Percentiles rank a stretch among this genome's conserved stretches.
Evolutionary conservation across 2,797 vertebrate species (phyloP).

Genomic region (Chrysocyon brachyurus): DNA sequence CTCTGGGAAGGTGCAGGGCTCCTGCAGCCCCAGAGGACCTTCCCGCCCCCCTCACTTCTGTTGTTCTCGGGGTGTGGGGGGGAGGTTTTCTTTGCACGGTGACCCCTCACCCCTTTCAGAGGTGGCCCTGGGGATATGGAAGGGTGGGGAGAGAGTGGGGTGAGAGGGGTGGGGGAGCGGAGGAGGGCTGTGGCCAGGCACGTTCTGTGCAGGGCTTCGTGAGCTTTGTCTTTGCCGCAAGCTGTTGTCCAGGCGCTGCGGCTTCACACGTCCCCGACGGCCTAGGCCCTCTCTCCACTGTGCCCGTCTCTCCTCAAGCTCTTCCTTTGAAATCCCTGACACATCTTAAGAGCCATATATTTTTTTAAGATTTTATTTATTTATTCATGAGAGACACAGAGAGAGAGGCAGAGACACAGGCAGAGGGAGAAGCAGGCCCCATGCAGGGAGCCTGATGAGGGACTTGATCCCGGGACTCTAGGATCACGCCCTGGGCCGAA

Average conservation of each 20-base stretch:
- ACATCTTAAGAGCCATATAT: background rate
- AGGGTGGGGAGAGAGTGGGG: background rate
- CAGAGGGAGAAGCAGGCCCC: no score
- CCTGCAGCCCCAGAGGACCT: background rate
- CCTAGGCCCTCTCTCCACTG: background rate
- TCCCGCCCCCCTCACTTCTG: background rate
- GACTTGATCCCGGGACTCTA: no score
- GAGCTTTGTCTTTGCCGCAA: background rate
- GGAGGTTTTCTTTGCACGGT: conserved; percentile 50
- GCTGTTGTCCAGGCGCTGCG: background rate
- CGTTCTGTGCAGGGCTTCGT: background rate
- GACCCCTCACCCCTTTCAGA: background rate
- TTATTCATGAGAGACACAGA: no score
- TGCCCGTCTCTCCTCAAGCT: background rate
- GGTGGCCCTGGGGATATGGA: background rate
- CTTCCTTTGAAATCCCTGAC: background rate
- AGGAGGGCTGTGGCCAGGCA: background rate
- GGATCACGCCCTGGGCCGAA: no score
- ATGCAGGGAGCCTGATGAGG: no score
- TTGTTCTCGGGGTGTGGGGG: background rate
- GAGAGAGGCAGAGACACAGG: no score
- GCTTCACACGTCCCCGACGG: background rate
- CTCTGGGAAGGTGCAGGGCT: background rate
- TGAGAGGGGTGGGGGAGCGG: background rate
- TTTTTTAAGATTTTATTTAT: no score